Base-by-base conservation (phyloP, 2,888 invertebrate genomes). In the Salpingus planirostris region DNA sequence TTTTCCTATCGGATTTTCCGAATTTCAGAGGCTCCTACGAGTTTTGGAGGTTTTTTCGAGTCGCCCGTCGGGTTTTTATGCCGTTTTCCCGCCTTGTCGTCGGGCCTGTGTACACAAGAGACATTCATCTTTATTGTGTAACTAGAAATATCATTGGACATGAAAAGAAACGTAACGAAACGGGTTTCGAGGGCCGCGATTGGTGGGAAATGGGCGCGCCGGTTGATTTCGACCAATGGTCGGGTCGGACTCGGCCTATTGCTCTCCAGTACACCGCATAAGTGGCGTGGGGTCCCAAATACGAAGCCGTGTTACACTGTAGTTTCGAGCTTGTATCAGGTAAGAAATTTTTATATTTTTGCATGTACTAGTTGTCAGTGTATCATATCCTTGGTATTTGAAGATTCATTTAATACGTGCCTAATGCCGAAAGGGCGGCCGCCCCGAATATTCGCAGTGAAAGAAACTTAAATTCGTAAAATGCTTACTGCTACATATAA, bases 261-360 rank as follows among this genome's bases (percentile, higher is more conserved):
- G 58, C 55, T 67, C 68, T 68, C 64, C 66, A 67, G 67, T 69
- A 68, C 68, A 68, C 69, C 67, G 69, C 69, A 68, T 67, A 69
- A 72, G 71, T 73, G 70, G 73, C 73, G 73, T 74, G 73, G 73
- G 73, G 71, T 71, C 47, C 61, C 66, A 70, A 69, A 70, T 70
- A 71, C 70, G 69, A 71, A 71, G 71, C 70, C 66, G 69, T 68
- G 68, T 68, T 69, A 69, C 68, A 67, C 69, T 68, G 50, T 31
- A 64, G 68, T 67, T 68, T 67, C 65, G 64, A 66, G 65, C 65
- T 66, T 64, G 60, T 65, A 63, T 59, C 66, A 72, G 73, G 73
- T 73, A 71, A 73, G 72, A 70, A 69, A 67, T 64, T 67, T 63
- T 54, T 67, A 68, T 66, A 69, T 69, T 67, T 68, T 63, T 60